Evolutionary conservation across 1,140 invertebrate species (phyloP), one percentile per base, ranked within the genome.

Genomic region (Papilio glaucus): DNA sequence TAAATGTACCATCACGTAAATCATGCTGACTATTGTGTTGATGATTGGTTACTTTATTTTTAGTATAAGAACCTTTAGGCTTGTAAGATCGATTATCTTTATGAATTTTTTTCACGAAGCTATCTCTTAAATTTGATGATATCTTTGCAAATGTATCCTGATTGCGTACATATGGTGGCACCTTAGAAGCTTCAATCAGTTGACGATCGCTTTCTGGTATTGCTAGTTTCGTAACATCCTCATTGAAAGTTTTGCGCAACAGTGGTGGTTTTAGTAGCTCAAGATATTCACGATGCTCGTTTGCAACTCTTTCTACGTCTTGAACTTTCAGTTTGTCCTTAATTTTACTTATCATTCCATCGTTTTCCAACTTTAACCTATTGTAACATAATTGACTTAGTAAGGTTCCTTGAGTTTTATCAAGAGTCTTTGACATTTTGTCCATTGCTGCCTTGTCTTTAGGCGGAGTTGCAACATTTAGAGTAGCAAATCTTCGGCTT

Each of bases 191-290:
- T 33, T 69, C 67, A 37, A 49, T 13, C 26, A 13, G 38, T 37
- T 57, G 61, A 10, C 61, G 42, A 1, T 69, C 65, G 0, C 49
- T 65, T 49, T 67, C 45, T 24, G 18, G 21, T 15, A 61, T 4
- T 8, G 57, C 29, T 37, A 68, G 13, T 37, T 39, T 68, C n/a
- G 33, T 4, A 29, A 37, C 38, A 26, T 69, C 49, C 1, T 21
- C 57, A 24, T 21, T 73, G 21, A 49, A 41, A 53, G 37, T 38
- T 39, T 72, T 57, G 33, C 77, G 45, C 21, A 78, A 53, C 26
- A 80, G 21, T 24, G 80, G 80, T 10, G 57, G 15, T 77, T 82
- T 82, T 7, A 80, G 61, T 37, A 82, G 73, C 71, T 82, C 80
- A 1, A 79, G 63, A 41, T 75, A 79, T 26, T 82, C 75, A 7